Evolutionary conservation across 2,113 vertebrate genomes (phyloP), one percentile per base, ranked within the genome.

Genomic region (Trichomycterus rosablanca): DNA sequence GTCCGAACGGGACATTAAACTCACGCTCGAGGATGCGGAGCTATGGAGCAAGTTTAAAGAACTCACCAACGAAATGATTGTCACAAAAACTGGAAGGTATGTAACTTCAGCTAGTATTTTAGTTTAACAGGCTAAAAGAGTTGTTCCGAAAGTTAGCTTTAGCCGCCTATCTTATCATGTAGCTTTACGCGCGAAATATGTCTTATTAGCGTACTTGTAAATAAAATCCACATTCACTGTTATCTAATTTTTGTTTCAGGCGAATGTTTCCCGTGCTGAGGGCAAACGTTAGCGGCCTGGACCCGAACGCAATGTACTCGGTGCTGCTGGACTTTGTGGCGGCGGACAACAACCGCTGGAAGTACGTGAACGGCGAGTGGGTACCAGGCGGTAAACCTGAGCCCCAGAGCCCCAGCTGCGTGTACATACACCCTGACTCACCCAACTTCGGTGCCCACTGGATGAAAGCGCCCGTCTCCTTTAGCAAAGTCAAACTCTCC

Each of bases 371-470:
- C 53, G 88, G 88, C 26, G 88, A 89, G 74, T 89, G 88, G 88
- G 86, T 89, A 0, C 85, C 88, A 0, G 87, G 88, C 0, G 88
- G 88, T 2, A 89, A 89, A 43, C 88, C 88, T 3, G 88, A 89
- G 56, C 88, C 87, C 0, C 88, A 89, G 55, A 88, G 84, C 67
- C 88, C 87, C 16, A 89, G 87, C 77, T 89, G 88, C 67, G 88
- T 89, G n/a, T 89, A 89, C 77, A 89, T 89, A 71, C 88, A 89
- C 46, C 88, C 88, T n/a, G 86, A 89, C 74, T 89, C 88, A 0
- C 88, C 88, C 2, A 89, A 89, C 74, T 89, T 89, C 55, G 88
- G 88, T 1, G 88, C 87, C 15, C 87, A 89, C 72, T 89, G 88
- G 88, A 89, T 89, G 87, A 89, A 89, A 44, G 87, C 88, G 9